Base-by-base conservation (phyloP, 2,797 vertebrate species). In the Chiloscyllium punctatum region DNA sequence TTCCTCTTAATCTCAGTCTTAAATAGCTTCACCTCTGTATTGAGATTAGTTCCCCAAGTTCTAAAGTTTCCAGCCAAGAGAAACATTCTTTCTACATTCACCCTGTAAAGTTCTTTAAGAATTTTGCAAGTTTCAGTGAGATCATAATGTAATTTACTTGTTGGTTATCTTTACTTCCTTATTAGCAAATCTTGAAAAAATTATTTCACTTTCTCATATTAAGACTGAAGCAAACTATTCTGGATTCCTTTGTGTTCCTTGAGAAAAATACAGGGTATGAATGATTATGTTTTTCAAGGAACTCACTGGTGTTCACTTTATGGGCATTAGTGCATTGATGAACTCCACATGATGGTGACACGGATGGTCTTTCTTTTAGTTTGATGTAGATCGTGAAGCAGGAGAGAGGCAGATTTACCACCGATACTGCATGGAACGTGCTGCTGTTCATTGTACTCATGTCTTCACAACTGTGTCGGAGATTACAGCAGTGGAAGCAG, bases 381-480 rank as follows among this genome's bases (percentile, higher is more conserved):
- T 99, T 96, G 96, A 99, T 96, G 97, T 99, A 42, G 99, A 99
- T 97, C 98, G 98, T 96, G 99, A 99, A 97, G 99, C 99, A 0
- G 99, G 99, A 0, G 98, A 99, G 84, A 98, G 99, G 94, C 98
- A 99, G 97, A 99, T 99, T 96, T 99, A 99, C 96, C 99, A 99
- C 95, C 98, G 98, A 1, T 99, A 99, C 97, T 99, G 99, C 95
- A 97, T 99, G 98, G 99, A 99, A 96, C 97, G 99, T 42, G 99
- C 99, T 0, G 98, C 99, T 0, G 99, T 98, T 1, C 99, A 99
- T 72, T 99, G 99, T 2, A 97, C 99, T 0, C 99, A 99, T 0
- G 98, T 99, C 79, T 99, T 99, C 96, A 98, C 98, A 96, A 99
- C 99, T 0, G 99, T 99, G 25, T 99, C 99, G 1, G 98, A 99